Base-by-base conservation (phyloP, 2,113 vertebrate species). In the Glaucomys volans region DNA sequence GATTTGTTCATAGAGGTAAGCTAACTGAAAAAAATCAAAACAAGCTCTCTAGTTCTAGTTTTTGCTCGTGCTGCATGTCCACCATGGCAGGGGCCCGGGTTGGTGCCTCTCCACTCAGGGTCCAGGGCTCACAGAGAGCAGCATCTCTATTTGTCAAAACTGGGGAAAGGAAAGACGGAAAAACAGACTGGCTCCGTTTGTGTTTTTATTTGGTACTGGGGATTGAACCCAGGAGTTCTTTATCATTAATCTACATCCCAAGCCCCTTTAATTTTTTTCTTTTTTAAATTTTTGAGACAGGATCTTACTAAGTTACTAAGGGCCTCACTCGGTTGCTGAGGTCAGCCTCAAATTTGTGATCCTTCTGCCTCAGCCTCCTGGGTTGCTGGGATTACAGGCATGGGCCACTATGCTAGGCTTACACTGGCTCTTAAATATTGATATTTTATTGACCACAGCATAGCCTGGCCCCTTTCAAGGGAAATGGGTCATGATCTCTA, bases 1-100 rank as follows among this genome's bases (percentile, higher is more conserved):
- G 72, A 87, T 26, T 84, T 91, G 87, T 59, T 87, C 71, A 79
- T 37, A 77, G 62, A 81, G 18, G 24, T 4, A 17, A 62, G 30
- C 40, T 77, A 76, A 64, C 26, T 24, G 3, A n/a, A 24, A 69
- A 71, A 62, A 64, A 57, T 22, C 20, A 20, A 57, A 59, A 26
- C 4, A 82, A 75, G 35, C 18, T 7, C n/a, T 52, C 14, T 66
- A 66, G 24, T 76, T 79, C 16, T 35, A 44, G 75, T 87, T 59
- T n/a, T 40, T 71, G 12, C 40, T 75, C 11, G 28, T 62, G 57
- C 16, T 79, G 18, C 14, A 35, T 3, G 16, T 35, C 77, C n/a
- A 59, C 3, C n/a, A 47, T 47, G 50, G 44, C 24, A 35, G 42
- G 30, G n/a, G 3, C n/a, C 32, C 20, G 52, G 22, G 64, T 30